Conservation (phyloP, 2,113 vertebrate species). For the Colossoma macropomum region DNA sequence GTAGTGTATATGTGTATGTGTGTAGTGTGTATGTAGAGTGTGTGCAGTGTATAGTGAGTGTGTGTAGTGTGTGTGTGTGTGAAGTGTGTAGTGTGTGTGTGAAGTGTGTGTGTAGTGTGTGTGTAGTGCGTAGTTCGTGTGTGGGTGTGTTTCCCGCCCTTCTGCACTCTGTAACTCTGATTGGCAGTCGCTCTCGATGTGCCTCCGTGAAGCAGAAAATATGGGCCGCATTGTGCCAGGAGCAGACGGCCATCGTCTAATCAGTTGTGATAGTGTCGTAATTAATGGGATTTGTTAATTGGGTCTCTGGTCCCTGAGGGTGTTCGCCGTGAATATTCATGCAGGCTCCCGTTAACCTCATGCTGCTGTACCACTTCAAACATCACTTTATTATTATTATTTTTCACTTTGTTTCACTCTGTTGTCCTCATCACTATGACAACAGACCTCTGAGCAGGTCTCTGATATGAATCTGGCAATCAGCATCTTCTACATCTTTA, state of each 20-base stretch:
- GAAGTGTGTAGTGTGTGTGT: too few relatives aligned
- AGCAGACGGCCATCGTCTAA: constrained; percentile 71
- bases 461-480: constrained; percentile 51
- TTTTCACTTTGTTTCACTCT: background rate
- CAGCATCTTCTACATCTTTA: constrained; percentile 63
- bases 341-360: constrained; percentile 63
- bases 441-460: constrained; percentile 45
- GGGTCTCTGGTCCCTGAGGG: constrained; percentile 67
- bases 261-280: constrained; percentile 75
- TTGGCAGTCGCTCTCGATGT: constrained; percentile 55
- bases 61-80: too few relatives aligned
- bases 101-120: too few relatives aligned
- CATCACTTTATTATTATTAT: constrained; percentile 33
- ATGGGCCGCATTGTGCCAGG: constrained; percentile 63
- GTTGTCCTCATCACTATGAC: constrained; percentile 53
- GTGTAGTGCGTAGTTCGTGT: too few relatives aligned
- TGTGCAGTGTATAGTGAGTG: too few relatives aligned
- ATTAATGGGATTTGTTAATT: constrained; percentile 80
- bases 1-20: background rate
- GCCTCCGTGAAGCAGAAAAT: constrained; percentile 66
- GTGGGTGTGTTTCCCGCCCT: background rate
- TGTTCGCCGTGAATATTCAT: constrained; percentile 68
- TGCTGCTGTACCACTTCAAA: constrained; percentile 55
- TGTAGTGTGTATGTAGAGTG: too few relatives aligned
- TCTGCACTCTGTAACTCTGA: constrained; percentile 52